A percentile compares a stretch with the other conserved stretches of the same genome.
These are phyloP conservation scores for Elaphurus davidianus DNA, from an alignment of 2,113 vertebrate genomes.

Conservation along the genomic window DNA sequence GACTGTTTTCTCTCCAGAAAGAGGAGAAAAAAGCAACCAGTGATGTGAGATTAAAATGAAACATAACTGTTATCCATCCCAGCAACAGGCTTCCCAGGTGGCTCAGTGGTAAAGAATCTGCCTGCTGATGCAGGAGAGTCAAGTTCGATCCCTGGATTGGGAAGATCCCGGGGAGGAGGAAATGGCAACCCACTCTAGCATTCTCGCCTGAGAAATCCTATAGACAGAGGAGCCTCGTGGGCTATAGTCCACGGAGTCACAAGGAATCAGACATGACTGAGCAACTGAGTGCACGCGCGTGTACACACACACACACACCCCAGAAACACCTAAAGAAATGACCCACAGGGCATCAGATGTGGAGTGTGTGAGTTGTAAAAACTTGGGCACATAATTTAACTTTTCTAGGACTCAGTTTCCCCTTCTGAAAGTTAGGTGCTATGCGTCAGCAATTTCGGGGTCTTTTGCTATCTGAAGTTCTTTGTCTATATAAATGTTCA, in stretches of 20 bases:
- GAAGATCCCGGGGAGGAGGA: not conserved
- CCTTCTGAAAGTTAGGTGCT: not conserved
- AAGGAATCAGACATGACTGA: not conserved
- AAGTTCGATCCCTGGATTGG: not conserved
- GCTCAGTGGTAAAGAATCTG: not conserved
- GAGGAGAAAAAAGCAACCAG: not conserved
- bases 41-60: conserved; percentile 23
- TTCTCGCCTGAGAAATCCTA: not conserved
- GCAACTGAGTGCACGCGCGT: not conserved
- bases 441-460: not conserved
- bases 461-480: not conserved
- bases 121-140: not conserved
- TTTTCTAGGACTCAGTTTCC: not conserved
- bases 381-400: not conserved
- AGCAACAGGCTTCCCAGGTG: not conserved
- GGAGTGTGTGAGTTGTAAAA: not conserved
- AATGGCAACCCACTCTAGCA: not conserved
- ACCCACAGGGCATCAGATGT: not conserved
- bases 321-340: not conserved
- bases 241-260: not conserved
- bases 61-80: not conserved
- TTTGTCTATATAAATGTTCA: not conserved
- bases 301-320: not conserved
- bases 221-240: not conserved
- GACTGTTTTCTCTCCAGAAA: not conserved